A percentile compares a stretch with the other conserved stretches of the same genome.
phyloP scores from a whole-genome alignment of 2,888 invertebrate genomes.

The Leptinotarsa rubiginosa region DNA sequence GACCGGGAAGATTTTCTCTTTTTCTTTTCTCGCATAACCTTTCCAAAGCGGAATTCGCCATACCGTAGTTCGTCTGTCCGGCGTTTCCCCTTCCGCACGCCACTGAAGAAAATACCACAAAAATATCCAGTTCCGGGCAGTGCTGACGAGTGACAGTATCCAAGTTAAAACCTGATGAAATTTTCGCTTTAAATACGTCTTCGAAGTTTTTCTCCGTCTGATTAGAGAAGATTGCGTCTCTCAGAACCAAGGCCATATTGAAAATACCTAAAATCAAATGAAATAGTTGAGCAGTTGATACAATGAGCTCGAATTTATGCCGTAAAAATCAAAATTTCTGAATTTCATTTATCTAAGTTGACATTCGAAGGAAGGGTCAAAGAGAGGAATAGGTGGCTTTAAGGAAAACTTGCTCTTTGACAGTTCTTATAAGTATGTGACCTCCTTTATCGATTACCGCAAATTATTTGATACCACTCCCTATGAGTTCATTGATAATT shows the following conservation, averaged over 20 bases:
- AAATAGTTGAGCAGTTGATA: neutral
- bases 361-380: no score
- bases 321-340: no score
- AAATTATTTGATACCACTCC: no score
- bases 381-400: no score
- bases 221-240: constrained; percentile 70
- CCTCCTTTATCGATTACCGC: no score
- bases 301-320: no score
- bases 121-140: constrained; percentile 62
- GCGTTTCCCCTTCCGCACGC: constrained; percentile 50
- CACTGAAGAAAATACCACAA: constrained; percentile 53
- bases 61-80: constrained; percentile 55
- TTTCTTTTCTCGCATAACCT: constrained; percentile 50
- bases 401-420: no score
- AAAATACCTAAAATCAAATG: constrained; percentile 45
- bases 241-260: constrained; percentile 66
- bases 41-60: constrained; percentile 55
- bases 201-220: constrained; percentile 68
- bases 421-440: no score
- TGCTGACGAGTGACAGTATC: constrained; percentile 68
- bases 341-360: no score
- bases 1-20: constrained; percentile 48
- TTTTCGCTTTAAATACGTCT: constrained; percentile 71
- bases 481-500: no score
- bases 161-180: constrained; percentile 69